phyloP scores from a whole-genome alignment of 2,113 vertebrate species.

The Clupea harengus region DNA sequence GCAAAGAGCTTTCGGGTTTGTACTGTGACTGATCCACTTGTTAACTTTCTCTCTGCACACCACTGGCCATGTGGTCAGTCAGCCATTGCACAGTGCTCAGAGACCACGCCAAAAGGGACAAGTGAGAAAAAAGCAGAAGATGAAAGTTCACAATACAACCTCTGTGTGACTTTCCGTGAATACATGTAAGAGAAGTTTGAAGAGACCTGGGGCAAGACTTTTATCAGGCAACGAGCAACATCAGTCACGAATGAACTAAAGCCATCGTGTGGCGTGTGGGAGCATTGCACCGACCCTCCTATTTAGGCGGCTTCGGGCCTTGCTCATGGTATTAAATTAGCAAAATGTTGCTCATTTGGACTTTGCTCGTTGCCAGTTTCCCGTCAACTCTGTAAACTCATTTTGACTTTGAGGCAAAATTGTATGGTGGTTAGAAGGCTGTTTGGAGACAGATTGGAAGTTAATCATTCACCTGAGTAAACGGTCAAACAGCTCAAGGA shows the following conservation, averaged over 20 bases:
- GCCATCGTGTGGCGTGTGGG: too few relatives aligned
- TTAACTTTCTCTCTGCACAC: not conserved
- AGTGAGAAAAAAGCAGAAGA: not conserved
- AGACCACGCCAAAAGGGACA: not conserved
- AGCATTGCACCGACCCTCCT: too few relatives aligned
- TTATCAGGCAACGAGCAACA: too few relatives aligned
- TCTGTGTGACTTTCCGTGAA: not conserved
- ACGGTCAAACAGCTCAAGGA: constrained; percentile 53
- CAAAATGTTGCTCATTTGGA: too few relatives aligned
- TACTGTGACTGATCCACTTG: not conserved
- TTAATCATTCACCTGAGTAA: constrained; percentile 71
- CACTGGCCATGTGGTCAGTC: not conserved
- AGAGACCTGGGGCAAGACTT: not conserved
- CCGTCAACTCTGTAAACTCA: not conserved
- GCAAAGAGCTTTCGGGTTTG: not conserved
- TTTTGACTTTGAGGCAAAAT: not conserved
- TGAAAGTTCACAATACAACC: not conserved
- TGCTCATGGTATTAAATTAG: too few relatives aligned
- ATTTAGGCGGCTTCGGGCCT: too few relatives aligned
- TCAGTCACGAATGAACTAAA: too few relatives aligned
- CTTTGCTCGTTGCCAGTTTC: too few relatives aligned
- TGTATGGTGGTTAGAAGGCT: not conserved
- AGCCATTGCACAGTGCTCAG: not conserved
- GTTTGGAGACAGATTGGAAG: constrained; percentile 31
- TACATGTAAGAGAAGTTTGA: not conserved